These are phyloP conservation scores for Panthera tigris DNA, from an alignment of 2,113 vertebrate species.

Conservation along the genomic window DNA sequence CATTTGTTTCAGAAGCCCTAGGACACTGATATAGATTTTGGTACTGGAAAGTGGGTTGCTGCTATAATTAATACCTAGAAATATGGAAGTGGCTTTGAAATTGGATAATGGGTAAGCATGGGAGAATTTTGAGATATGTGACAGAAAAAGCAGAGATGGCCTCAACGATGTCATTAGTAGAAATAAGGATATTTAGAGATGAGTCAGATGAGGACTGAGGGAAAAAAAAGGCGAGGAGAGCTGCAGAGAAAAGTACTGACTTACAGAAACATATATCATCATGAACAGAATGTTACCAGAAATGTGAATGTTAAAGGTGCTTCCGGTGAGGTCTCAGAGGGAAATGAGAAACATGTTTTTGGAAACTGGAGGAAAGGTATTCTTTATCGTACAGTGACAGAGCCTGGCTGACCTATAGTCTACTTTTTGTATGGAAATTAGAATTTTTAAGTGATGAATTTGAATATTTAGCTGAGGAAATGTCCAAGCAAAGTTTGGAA, in stretches of 20 bases:
- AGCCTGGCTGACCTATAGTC: not conserved
- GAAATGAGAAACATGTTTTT: not conserved
- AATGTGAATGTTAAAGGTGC: not conserved
- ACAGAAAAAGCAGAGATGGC: not conserved
- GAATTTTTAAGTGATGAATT: not conserved
- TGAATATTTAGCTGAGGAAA: not conserved
- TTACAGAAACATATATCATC: not conserved
- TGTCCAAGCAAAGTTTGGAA: not conserved
- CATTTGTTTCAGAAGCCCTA: not conserved
- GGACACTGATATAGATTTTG: not conserved
- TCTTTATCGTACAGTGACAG: not conserved
- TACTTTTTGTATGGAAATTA: not conserved
- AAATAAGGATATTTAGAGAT: not conserved
- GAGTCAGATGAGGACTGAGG: not conserved
- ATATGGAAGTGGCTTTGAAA: not conserved
- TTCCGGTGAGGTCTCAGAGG: not conserved
- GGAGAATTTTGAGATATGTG: not conserved
- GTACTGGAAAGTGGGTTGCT: not conserved
- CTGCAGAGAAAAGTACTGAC: not conserved
- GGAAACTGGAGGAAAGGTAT: not conserved
- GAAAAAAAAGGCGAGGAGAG: not conserved
- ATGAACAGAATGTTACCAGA: not conserved
- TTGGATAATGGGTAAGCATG: not conserved
- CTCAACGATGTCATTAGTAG: not conserved
- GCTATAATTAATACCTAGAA: not conserved